Percentiles rank a stretch among this genome's conserved stretches.
These are phyloP conservation scores for Nephrotoma flavescens DNA, from an alignment of 2,888 invertebrate species.

Conservation along the genomic window DNA sequence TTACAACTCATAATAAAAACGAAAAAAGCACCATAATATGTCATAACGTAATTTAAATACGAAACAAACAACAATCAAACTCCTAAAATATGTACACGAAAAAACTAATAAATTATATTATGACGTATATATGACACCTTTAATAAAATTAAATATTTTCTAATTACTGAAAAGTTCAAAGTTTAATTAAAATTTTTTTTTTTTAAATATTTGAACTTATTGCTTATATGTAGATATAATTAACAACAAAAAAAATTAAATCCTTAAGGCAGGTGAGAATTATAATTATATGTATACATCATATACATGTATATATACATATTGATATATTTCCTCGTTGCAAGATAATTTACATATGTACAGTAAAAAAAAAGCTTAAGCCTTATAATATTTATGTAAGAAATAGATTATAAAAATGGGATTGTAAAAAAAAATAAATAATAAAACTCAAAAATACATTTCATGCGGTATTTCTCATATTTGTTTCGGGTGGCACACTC, in stretches of 20 bases:
- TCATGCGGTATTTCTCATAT: not conserved
- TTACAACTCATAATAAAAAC: not conserved
- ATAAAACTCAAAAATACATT: not conserved
- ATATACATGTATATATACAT: no score
- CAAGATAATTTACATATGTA: no score
- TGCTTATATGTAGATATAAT: not conserved
- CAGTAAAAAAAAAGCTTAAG: not conserved
- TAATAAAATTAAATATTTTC: not conserved
- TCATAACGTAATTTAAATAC: not conserved
- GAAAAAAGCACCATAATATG: not conserved
- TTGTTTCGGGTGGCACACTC: constrained; percentile 23
- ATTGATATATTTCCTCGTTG: no score
- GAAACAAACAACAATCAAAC: not conserved
- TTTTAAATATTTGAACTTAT: not conserved
- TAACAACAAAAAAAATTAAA: not conserved
- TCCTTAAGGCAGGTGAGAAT: not conserved
- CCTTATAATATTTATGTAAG: not conserved
- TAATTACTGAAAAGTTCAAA: not conserved
- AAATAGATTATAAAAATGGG: not conserved
- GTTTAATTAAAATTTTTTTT: not conserved
- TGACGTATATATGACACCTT: not conserved
- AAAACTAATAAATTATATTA: not conserved
- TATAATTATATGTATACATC: not conserved
- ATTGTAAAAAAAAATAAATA: not conserved
- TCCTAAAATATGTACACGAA: not conserved